A percentile compares a stretch with the other conserved stretches of the same genome.
Evolutionary conservation across 2,113 vertebrate species (phyloP).

Genomic region (Salvelinus fontinalis): DNA sequence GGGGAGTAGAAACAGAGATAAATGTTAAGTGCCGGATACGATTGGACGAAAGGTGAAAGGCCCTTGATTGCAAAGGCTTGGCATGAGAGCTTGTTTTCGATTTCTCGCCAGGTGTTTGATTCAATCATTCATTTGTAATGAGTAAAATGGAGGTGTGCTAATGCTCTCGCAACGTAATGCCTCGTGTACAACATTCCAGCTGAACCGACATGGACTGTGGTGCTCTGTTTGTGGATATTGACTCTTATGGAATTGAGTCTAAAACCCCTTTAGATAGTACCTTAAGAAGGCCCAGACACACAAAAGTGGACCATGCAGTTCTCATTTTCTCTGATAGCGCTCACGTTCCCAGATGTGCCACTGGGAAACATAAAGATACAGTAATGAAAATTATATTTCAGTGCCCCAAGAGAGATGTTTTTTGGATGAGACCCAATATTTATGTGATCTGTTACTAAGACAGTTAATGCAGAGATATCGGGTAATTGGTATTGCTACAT

Average conservation of each 20-base stretch:
- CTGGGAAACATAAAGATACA: neutral
- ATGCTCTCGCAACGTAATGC: neutral
- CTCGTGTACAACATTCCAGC: too few species aligned
- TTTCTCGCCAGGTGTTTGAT: neutral
- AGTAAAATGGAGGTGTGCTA: neutral
- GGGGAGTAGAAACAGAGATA: neutral
- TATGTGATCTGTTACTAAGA: neutral
- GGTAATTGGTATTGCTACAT: neutral
- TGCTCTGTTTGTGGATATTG: too few species aligned
- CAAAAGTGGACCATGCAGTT: neutral
- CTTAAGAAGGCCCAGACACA: neutral
- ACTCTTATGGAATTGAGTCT: neutral
- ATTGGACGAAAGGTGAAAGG: neutral
- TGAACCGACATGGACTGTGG: neutral
- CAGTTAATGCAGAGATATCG: neutral
- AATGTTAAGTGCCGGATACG: neutral
- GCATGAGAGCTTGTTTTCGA: neutral
- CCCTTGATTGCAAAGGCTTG: neutral
- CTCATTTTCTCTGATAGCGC: too few species aligned
- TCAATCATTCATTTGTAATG: neutral
- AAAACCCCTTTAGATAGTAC: neutral
- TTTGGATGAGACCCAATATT: constrained; percentile 1
- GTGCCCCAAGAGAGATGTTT: neutral
- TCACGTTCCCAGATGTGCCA: neutral
- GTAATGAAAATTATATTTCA: neutral